These are phyloP conservation scores for Hymenopus coronatus DNA, from an alignment of 2,888 invertebrate genomes.

Conservation along the genomic window DNA sequence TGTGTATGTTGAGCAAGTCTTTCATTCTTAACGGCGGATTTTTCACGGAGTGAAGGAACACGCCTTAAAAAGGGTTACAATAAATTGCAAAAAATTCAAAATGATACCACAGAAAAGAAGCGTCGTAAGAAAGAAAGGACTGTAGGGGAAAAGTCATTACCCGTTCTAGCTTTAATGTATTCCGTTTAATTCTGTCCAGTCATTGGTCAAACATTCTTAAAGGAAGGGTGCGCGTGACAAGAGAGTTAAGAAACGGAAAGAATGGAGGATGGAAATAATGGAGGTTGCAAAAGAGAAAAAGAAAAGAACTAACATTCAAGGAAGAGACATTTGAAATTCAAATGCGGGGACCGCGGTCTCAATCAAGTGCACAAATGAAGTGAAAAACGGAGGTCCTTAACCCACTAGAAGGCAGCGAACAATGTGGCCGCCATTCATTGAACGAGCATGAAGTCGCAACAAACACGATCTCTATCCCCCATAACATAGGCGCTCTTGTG, in stretches of 20 bases:
- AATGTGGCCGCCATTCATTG: neutral
- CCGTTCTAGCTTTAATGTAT: neutral
- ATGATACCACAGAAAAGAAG: neutral
- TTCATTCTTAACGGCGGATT: neutral
- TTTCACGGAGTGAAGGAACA: neutral
- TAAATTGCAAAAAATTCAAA: neutral
- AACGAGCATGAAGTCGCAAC: neutral
- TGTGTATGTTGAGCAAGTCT: neutral
- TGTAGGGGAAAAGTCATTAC: neutral
- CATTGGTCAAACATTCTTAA: neutral
- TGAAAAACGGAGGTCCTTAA: neutral
- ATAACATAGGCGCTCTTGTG: neutral
- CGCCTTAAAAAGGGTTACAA: neutral
- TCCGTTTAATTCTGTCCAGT: conserved; percentile 17
- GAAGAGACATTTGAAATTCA: conserved; percentile 10
- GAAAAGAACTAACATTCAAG: neutral
- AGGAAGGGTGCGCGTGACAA: neutral
- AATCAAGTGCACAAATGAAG: conserved; percentile 20
- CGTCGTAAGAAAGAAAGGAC: neutral
- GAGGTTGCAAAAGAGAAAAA: neutral
- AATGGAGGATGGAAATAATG: neutral
- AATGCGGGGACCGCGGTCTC: neutral
- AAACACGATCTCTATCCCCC: neutral
- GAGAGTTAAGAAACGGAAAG: neutral
- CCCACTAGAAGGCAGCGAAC: neutral